These are phyloP conservation scores for Cerastoderma edule DNA, from an alignment of 2,888 invertebrate species.

Conservation along the genomic window DNA sequence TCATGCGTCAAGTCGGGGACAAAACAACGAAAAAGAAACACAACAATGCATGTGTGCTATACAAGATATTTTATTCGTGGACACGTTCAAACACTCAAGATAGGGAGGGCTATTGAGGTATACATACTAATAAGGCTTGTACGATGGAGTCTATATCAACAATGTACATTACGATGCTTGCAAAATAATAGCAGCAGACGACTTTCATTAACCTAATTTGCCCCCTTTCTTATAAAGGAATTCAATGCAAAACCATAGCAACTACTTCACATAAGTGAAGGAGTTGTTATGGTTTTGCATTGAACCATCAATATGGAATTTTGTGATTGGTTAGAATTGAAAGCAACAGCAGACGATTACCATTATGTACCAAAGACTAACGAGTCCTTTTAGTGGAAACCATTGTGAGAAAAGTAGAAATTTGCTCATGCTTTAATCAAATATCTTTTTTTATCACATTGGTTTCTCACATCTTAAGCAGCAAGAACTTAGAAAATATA, in stretches of 20 bases:
- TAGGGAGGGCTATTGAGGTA: slow-evolving; percentile 19
- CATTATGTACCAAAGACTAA: no score
- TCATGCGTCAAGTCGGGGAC: not conserved
- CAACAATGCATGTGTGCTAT: not conserved
- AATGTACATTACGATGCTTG: not conserved
- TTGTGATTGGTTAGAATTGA: no score
- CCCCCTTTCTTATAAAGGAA: no score
- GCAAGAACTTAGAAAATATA: no score
- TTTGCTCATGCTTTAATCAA: not conserved
- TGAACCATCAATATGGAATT: no score
- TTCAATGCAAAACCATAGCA: no score
- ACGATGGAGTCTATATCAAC: not conserved
- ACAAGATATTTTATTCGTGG: not conserved
- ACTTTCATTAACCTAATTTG: not conserved
- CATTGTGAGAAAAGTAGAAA: slow-evolving; percentile 3
- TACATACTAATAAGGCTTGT: slow-evolving; percentile 16
- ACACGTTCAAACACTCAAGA: not conserved
- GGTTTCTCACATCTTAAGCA: no score
- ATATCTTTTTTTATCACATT: slow-evolving; percentile 8
- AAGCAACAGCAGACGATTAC: no score
- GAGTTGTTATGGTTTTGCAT: no score
- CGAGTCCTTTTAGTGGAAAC: not conserved
- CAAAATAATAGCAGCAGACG: not conserved
- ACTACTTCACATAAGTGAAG: no score
- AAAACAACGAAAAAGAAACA: not conserved